A percentile compares a stretch with the other conserved stretches of the same genome.
These are phyloP conservation scores for Hyperoplus lanceolatus DNA, from an alignment of 2,797 vertebrate genomes.

Conservation along the genomic window DNA sequence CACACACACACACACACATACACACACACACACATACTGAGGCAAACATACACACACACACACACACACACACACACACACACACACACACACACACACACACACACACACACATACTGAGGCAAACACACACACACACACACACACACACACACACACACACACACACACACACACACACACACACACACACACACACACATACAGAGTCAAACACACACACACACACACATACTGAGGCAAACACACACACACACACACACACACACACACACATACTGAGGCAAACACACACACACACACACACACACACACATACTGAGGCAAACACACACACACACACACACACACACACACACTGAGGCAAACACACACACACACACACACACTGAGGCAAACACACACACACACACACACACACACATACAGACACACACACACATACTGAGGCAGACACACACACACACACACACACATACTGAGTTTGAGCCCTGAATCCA, in stretches of 20 bases:
- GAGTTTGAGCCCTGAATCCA: constrained; percentile 16
- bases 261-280: too few species aligned
- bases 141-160: constrained; percentile 16
- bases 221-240: background rate
- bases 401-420: background rate
- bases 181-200: background rate
- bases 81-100: constrained; percentile 2
- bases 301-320: too few species aligned
- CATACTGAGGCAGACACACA: too few species aligned
- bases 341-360: background rate
- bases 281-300: too few species aligned
- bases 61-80: too few species aligned
- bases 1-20: background rate
- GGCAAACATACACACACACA: too few species aligned
- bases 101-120: background rate
- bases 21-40: constrained; percentile 1
- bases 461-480: too few species aligned
- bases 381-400: background rate
- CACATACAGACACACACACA: background rate
- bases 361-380: too few species aligned
- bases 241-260: too few species aligned
- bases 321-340: too few species aligned
- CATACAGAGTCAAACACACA: background rate
- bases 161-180: constrained; percentile 19
- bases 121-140: background rate